phyloP scores from a whole-genome alignment of 2,888 invertebrate species.

The Automeris io region DNA sequence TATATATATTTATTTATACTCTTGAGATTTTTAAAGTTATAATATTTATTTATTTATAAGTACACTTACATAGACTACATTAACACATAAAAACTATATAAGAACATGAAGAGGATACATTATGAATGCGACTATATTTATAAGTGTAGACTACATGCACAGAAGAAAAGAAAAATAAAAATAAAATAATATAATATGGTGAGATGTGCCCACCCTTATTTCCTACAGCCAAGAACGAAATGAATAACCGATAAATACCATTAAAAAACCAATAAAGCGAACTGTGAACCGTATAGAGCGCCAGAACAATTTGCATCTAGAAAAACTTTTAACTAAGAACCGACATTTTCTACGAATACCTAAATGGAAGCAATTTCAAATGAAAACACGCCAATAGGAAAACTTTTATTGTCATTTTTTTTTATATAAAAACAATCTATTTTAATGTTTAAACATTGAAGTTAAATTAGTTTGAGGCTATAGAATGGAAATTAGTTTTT shows the following conservation, averaged over 20 bases:
- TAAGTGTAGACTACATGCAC: too few species aligned
- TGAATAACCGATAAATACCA: not conserved
- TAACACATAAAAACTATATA: too few species aligned
- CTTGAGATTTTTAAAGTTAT: too few species aligned
- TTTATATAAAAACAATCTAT: constrained; percentile 11
- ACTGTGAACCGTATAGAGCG: not conserved
- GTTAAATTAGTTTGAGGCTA: too few species aligned
- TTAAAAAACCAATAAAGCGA: not conserved
- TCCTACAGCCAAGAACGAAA: not conserved
- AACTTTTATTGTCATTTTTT: constrained; percentile 20
- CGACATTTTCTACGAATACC: not conserved
- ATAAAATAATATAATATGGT: too few species aligned
- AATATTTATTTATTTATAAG: too few species aligned
- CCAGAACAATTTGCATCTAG: not conserved
- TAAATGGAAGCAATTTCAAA: constrained; percentile 1
- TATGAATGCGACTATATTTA: too few species aligned
- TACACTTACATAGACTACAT: too few species aligned
- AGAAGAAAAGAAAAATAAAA: too few species aligned
- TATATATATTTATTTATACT: too few species aligned
- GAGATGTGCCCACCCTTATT: too few species aligned
- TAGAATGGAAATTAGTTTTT: constrained; percentile 1
- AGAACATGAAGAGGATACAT: too few species aligned
- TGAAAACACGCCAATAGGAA: constrained; percentile 6
- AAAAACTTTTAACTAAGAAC: not conserved
- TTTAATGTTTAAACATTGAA: constrained; percentile 4